These are phyloP conservation scores for Prochilodus magdalenae DNA, from an alignment of 2,113 vertebrate species.

Conservation along the genomic window DNA sequence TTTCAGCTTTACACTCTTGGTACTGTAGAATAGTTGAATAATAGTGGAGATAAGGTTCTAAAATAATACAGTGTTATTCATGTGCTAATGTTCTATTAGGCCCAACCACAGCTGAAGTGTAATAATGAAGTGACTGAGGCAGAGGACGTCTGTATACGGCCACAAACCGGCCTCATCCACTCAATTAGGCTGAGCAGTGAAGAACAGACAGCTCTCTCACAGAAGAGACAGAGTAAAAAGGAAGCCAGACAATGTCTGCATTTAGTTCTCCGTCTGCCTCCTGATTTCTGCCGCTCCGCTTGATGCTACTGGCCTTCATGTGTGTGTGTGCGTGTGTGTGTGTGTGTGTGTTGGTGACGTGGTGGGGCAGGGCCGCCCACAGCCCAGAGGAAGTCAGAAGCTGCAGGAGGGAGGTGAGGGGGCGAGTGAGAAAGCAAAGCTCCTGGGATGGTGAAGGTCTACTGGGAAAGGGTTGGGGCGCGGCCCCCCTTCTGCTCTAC, in stretches of 20 bases:
- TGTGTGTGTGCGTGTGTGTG: conserved; percentile 17
- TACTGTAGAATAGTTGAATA: not conserved
- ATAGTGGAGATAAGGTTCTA: not conserved
- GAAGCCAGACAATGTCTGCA: conserved; percentile 46
- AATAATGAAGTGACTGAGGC: conserved; percentile 39
- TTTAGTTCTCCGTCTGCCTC: conserved; percentile 39
- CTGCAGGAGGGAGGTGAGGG: conserved; percentile 14
- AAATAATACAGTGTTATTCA: conserved; percentile 1
- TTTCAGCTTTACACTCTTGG: too few species aligned
- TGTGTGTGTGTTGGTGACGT: not conserved
- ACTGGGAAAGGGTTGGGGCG: conserved; percentile 3
- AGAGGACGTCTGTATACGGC: conserved; percentile 49
- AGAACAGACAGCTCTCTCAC: conserved; percentile 47
- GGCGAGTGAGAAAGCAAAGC: conserved; percentile 33
- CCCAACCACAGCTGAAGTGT: not conserved
- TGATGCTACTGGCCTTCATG: conserved; percentile 19
- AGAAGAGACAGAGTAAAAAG: conserved; percentile 27
- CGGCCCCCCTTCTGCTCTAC: not conserved
- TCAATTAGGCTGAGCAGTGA: conserved; percentile 14
- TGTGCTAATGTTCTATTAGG: not conserved
- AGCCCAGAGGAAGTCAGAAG: conserved; percentile 46
- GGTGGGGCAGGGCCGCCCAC: not conserved
- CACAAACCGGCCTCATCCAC: conserved; percentile 31
- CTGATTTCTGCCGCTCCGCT: conserved; percentile 13
- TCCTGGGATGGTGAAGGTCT: conserved; percentile 15